Evolutionary conservation across 2,113 vertebrate genomes (phyloP), one percentile per base, ranked within the genome.

Genomic region (Platysternon megacephalum): DNA sequence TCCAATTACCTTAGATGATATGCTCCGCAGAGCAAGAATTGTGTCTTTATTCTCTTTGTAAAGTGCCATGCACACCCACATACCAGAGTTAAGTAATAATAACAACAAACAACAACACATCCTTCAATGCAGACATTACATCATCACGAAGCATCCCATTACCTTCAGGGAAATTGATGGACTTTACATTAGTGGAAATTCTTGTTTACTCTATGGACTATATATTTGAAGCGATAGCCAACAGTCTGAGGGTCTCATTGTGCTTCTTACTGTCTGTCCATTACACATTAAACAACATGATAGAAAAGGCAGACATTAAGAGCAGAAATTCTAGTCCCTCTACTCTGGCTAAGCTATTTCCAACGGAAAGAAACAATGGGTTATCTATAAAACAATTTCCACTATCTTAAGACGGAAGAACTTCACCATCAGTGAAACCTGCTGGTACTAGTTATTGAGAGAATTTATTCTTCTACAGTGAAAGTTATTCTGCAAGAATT

Each of bases 351-450:
- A 90, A 92, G 82, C 86, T 82, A 42, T 53, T 90, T 90, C 2
- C 82, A 53, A 53, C 4, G 90, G 86, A 92, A 83, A 89, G 89
- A 58, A 86, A 6, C 83, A 86, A 94, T 76, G 90, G 86, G 51
- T 79, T 90, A 94, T 93, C 95, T 53, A 97, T 92, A 97, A 93
- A 91, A 95, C 80, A 90, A 94, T 82, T 95, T 95, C 90, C 88
- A 83, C 68, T 81, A 35, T 4, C 82, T 58, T 79, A 91, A 82
- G 39, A 79, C 39, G 35, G 83, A 88, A 85, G 53, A 76, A 84
- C 85, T 24, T n/a, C 35, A 68, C 53, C 74, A 22, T 85, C 46
- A 39, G 1, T 53, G 61, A 21, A 92, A 51, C 19, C n/a, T 89
- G 35, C 12, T 42, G 42, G 48, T 0, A 84, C 3, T n/a, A 42